These are phyloP conservation scores for Vidua chalybeata DNA, from an alignment of 2,113 vertebrate genomes.

Conservation along the genomic window DNA sequence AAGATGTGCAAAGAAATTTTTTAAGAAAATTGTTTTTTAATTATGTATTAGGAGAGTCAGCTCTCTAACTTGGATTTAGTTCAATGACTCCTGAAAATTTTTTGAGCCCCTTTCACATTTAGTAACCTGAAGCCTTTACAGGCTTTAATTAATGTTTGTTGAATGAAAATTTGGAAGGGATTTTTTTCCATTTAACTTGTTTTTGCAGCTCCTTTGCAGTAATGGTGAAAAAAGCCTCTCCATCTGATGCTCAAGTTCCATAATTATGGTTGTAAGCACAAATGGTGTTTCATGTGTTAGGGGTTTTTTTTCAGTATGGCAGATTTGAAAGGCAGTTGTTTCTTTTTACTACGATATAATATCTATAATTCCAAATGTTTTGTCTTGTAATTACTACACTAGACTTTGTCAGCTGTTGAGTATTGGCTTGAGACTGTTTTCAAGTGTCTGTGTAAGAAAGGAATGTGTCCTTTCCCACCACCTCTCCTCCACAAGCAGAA, in stretches of 20 bases:
- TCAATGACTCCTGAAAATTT: not conserved
- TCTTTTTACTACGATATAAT: not conserved
- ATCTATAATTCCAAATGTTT: not conserved
- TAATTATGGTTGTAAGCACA: constrained; percentile 60
- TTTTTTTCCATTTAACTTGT: constrained; percentile 15
- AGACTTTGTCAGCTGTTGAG: not conserved
- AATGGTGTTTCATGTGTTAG: not conserved
- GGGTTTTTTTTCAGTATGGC: not conserved
- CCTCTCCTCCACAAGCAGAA: constrained; percentile 2
- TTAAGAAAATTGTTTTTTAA: constrained; percentile 63
- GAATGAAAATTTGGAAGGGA: constrained; percentile 3
- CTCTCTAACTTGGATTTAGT: constrained; percentile 19
- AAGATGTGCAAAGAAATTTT: constrained; percentile 60
- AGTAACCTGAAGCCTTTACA: not conserved
- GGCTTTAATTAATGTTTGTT: constrained; percentile 24
- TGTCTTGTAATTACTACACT: not conserved
- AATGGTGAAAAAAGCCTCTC: not conserved
- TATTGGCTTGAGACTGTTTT: constrained; percentile 54
- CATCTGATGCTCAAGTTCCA: not conserved
- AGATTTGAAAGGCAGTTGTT: constrained; percentile 31
- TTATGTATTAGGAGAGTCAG: constrained; percentile 37
- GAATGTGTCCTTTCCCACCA: not conserved
- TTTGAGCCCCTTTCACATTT: not conserved
- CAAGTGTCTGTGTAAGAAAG: not conserved
- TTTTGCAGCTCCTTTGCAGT: constrained; percentile 40